Percentiles rank a stretch among this genome's conserved stretches.
Evolutionary conservation across 2,113 vertebrate species (phyloP).

Genomic region (Sprattus sprattus): DNA sequence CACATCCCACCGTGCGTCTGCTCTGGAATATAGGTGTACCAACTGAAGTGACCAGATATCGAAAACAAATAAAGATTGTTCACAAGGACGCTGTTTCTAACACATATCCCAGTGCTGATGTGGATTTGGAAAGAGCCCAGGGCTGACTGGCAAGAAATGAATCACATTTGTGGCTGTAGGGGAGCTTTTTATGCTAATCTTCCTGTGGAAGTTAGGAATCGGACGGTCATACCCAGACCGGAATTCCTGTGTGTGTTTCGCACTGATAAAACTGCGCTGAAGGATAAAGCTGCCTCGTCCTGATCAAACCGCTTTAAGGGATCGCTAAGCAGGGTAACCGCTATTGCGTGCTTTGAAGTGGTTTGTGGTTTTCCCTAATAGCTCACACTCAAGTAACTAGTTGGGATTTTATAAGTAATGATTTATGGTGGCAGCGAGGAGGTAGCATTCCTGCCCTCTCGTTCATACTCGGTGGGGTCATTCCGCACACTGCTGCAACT

Average conservation of each 20-base stretch:
- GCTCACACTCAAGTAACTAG: background rate
- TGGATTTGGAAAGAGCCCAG: background rate
- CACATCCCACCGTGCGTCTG: background rate
- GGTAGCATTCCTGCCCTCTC: background rate
- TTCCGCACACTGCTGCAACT: background rate
- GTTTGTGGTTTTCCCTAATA: slow-evolving; percentile 20
- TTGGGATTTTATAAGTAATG: background rate
- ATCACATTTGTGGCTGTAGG: slow-evolving; percentile 62
- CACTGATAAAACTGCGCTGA: slow-evolving; percentile 76
- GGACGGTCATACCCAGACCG: slow-evolving; percentile 83
- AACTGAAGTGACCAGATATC: background rate
- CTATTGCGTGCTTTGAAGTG: background rate
- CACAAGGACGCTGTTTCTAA: background rate
- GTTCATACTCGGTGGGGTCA: background rate
- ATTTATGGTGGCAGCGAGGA: background rate
- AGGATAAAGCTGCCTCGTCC: slow-evolving; percentile 71
- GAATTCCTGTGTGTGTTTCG: slow-evolving; percentile 85
- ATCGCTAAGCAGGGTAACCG: slow-evolving; percentile 18
- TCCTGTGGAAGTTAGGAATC: slow-evolving; percentile 80
- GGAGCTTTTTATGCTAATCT: slow-evolving; percentile 81
- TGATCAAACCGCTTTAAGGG: slow-evolving; percentile 33
- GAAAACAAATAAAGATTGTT: background rate
- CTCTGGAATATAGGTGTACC: background rate
- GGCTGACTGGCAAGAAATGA: slow-evolving; percentile 35
- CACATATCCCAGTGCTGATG: background rate